A percentile compares a stretch with the other conserved stretches of the same genome.
Evolutionary conservation across 1,140 invertebrate species (phyloP).

Genomic region (Thaumetopoea pityocampa): DNA sequence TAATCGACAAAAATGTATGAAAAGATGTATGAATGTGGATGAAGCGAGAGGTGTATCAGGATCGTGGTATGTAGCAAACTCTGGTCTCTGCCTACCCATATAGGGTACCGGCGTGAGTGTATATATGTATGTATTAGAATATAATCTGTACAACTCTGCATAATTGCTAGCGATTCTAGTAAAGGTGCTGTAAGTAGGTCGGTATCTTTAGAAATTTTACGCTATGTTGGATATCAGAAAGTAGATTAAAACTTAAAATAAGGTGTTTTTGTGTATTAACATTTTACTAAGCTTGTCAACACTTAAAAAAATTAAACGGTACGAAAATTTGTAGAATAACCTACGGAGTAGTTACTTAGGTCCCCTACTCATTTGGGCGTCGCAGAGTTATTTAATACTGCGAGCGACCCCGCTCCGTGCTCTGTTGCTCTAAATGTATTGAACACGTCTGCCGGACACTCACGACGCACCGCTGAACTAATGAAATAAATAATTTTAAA

Average conservation of each 20-base stretch:
- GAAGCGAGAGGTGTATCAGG: no score
- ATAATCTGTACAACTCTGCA: no score
- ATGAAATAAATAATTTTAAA: conserved; percentile 53
- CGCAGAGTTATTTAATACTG: conserved; percentile 71
- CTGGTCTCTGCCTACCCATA: no score
- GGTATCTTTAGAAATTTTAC: conserved; percentile 39
- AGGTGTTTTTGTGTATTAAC: conserved; percentile 19
- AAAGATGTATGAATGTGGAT: no score
- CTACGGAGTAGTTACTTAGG: conserved; percentile 31
- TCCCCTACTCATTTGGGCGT: conserved; percentile 70
- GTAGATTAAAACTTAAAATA: conserved; percentile 26
- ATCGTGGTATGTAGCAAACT: no score
- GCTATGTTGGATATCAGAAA: conserved; percentile 31
- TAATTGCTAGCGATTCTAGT: no score
- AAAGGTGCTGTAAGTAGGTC: conserved; percentile 24
- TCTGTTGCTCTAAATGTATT: conserved; percentile 52
- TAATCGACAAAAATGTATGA: no score
- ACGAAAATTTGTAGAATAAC: conserved; percentile 19
- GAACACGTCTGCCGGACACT: conserved; percentile 67
- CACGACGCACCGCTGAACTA: conserved; percentile 30
- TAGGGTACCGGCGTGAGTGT: no score
- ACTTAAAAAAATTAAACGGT: conserved; percentile 3
- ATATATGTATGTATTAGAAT: no score
- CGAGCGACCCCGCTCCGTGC: conserved; percentile 53
- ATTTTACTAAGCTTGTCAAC: not conserved